These are phyloP conservation scores for Montifringilla adamsi DNA, from an alignment of 2,113 vertebrate genomes.

Conservation along the genomic window DNA sequence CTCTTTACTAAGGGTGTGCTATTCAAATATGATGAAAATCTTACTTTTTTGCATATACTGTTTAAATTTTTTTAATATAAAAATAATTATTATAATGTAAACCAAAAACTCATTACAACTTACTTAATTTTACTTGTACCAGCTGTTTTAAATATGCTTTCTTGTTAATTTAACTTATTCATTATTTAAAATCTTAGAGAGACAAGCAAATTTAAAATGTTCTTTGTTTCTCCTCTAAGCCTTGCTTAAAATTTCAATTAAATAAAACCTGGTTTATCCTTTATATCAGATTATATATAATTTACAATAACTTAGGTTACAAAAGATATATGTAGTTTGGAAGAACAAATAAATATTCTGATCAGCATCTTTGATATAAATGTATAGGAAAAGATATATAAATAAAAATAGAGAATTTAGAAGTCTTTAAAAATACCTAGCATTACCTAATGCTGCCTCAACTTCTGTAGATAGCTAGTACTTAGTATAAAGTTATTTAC, in stretches of 20 bases:
- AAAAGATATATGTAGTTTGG: not conserved
- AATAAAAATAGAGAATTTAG: not conserved
- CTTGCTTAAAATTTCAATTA: not conserved
- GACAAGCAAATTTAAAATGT: not conserved
- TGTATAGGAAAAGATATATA: not conserved
- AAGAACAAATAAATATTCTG: not conserved
- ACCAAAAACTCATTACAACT: not conserved
- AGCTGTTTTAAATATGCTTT: not conserved
- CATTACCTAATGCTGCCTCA: not conserved
- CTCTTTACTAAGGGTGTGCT: not conserved
- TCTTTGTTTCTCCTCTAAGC: not conserved
- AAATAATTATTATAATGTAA: not conserved
- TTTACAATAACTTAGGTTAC: not conserved
- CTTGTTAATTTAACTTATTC: not conserved
- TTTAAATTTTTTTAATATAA: not conserved
- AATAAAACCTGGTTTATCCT: not conserved
- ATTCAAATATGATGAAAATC: not conserved
- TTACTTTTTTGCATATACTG: not conserved
- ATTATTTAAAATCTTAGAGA: not conserved
- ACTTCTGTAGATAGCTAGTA: not conserved
- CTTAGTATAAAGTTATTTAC: not conserved
- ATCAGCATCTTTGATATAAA: not conserved
- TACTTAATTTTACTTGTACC: not conserved
- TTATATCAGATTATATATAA: not conserved
- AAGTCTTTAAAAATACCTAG: not conserved